Conservation (phyloP, 2,888 invertebrate genomes). For the Lochmaea capreae region DNA sequence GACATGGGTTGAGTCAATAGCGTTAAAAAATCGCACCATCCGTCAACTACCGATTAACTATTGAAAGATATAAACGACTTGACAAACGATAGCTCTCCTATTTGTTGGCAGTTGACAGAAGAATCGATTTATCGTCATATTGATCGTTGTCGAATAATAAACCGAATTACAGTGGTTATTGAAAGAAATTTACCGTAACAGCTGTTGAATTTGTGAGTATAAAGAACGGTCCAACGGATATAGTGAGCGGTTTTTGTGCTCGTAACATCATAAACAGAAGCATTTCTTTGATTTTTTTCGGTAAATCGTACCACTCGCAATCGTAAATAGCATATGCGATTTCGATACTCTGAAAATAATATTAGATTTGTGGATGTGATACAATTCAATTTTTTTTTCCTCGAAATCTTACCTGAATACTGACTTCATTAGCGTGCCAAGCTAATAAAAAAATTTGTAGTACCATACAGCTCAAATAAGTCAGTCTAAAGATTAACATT, state of each 20-base stretch:
- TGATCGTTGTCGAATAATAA: no score
- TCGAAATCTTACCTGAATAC: constrained; percentile 14
- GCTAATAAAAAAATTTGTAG: constrained; percentile 31
- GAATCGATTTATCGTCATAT: no score
- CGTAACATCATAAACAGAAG: constrained; percentile 26
- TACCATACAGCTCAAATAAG: constrained; percentile 25
- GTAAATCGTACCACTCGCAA: constrained; percentile 34
- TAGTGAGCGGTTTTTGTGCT: constrained; percentile 37
- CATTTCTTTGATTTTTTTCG: constrained; percentile 13
- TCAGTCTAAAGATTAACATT: constrained; percentile 19
- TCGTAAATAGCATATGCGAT: constrained; percentile 34
- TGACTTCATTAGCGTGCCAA: constrained; percentile 35
- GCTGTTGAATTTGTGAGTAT: constrained; percentile 32
- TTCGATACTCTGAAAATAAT: constrained; percentile 33
- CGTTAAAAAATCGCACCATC: no score
- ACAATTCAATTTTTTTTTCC: background rate
- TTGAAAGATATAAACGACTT: no score
- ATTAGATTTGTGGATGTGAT: background rate
- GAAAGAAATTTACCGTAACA: constrained; percentile 28
- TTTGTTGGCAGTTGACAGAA: no score
- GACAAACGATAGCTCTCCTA: constrained; percentile 17
- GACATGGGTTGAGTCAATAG: no score
- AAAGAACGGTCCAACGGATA: constrained; percentile 39
- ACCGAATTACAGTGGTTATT: no score
- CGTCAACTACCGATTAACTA: no score